These are phyloP conservation scores for Tetramorium simillimum DNA, from an alignment of 1,140 invertebrate species.

Conservation along the genomic window DNA sequence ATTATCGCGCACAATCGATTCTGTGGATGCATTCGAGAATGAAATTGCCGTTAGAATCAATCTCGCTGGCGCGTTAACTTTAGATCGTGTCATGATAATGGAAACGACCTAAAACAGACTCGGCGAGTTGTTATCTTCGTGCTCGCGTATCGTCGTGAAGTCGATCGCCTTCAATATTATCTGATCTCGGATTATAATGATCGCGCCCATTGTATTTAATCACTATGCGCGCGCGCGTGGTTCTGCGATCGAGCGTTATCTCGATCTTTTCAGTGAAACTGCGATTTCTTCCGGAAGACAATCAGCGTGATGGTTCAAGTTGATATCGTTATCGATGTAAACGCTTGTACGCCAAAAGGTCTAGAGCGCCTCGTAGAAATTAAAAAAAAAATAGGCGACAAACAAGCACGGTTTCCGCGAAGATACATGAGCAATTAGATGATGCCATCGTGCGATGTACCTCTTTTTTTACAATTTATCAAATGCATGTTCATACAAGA, in stretches of 20 bases:
- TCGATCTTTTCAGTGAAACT: constrained; percentile 59
- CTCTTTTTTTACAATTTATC: constrained; percentile 1
- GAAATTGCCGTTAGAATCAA: constrained; percentile 56
- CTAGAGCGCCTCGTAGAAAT: neutral
- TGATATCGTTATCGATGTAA: constrained; percentile 17
- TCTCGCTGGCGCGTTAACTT: constrained; percentile 33
- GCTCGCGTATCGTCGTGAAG: constrained; percentile 7
- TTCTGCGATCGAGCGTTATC: constrained; percentile 21
- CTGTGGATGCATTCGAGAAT: neutral
- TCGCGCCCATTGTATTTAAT: constrained; percentile 41
- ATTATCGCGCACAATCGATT: constrained; percentile 28
- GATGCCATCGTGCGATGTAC: neutral
- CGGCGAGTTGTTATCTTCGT: constrained; percentile 19
- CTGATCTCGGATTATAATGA: constrained; percentile 45
- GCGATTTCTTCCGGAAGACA: constrained; percentile 42
- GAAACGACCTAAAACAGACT: constrained; percentile 34
- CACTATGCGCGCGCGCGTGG: neutral
- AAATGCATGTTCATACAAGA: neutral
- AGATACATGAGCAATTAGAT: constrained; percentile 15
- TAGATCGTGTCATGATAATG: constrained; percentile 45
- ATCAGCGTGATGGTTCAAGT: neutral
- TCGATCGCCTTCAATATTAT: constrained; percentile 45
- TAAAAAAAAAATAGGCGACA: neutral
- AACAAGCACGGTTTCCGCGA: neutral
- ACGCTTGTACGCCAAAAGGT: neutral